Conservation (phyloP, 1,140 invertebrate species). For the Plectrocnemia conspersa region DNA sequence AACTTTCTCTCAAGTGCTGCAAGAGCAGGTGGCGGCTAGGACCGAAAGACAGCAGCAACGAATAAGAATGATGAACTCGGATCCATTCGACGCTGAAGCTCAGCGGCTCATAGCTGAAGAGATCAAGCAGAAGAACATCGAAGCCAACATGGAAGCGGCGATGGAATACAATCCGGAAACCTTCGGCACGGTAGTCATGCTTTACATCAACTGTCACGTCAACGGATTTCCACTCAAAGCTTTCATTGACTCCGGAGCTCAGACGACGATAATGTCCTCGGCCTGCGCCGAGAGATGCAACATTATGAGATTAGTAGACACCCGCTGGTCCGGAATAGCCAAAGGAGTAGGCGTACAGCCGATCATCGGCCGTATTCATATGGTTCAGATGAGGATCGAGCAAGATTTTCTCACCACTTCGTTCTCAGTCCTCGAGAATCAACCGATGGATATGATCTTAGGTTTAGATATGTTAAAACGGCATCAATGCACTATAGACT, state of each 20-base stretch:
- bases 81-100: constrained; percentile 93
- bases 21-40: constrained; percentile 72
- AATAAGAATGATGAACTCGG: constrained; percentile 82
- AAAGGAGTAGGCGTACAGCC: constrained; percentile 94
- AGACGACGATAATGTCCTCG: constrained; percentile 92
- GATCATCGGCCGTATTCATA: constrained; percentile 93
- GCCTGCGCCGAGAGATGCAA: constrained; percentile 90
- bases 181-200: constrained; percentile 95
- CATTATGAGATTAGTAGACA: constrained; percentile 93
- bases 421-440: constrained; percentile 95
- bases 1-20: constrained; percentile 75
- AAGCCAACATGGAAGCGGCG: constrained; percentile 97
- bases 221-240: constrained; percentile 96
- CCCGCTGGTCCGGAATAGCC: constrained; percentile 90
- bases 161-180: constrained; percentile 98
- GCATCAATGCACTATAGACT: constrained; percentile 94
- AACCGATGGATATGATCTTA: constrained; percentile 97
- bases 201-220: constrained; percentile 94
- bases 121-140: constrained; percentile 93
- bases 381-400: constrained; percentile 95
- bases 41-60: constrained; percentile 77
- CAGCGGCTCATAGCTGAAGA: constrained; percentile 93
- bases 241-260: constrained; percentile 95
- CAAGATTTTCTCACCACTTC: constrained; percentile 91
- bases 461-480: constrained; percentile 96